Conservation (phyloP, 2,113 vertebrate genomes). For the Castor canadensis region DNA sequence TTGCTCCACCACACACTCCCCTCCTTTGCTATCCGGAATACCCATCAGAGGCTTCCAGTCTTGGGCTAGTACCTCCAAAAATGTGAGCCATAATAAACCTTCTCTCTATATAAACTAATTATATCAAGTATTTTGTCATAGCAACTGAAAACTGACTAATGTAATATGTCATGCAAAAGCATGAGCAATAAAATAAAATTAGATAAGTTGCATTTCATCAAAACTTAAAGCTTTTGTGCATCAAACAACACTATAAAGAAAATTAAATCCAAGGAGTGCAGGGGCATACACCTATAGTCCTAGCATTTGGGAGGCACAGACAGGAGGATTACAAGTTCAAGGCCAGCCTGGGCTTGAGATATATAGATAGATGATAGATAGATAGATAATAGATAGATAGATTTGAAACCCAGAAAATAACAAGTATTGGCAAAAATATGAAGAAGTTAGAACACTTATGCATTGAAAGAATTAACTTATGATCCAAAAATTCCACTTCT, state of each 20-base stretch:
- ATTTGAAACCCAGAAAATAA: background rate
- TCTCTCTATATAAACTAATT: background rate
- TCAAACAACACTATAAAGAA: background rate
- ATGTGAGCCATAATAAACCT: background rate
- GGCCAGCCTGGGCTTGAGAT: no score
- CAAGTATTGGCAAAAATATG: background rate
- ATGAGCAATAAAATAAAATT: background rate
- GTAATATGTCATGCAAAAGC: background rate
- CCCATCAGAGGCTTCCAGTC: background rate
- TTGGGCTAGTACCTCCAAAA: background rate
- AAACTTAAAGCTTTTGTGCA: background rate
- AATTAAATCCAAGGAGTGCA: no score
- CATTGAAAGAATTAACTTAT: background rate
- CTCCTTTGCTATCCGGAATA: background rate
- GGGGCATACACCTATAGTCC: no score
- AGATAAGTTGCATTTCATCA: background rate
- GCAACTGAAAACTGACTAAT: background rate
- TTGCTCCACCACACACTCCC: background rate
- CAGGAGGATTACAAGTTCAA: no score
- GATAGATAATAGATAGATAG: no score
- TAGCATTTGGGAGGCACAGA: no score
- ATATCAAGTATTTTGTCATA: background rate
- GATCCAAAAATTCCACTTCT: background rate
- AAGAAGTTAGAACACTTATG: background rate
- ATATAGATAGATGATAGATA: no score